Percentiles rank a stretch among this genome's conserved stretches.
These are phyloP conservation scores for Cheiracanthium punctorium DNA, from an alignment of 2,888 invertebrate genomes.

Conservation along the genomic window DNA sequence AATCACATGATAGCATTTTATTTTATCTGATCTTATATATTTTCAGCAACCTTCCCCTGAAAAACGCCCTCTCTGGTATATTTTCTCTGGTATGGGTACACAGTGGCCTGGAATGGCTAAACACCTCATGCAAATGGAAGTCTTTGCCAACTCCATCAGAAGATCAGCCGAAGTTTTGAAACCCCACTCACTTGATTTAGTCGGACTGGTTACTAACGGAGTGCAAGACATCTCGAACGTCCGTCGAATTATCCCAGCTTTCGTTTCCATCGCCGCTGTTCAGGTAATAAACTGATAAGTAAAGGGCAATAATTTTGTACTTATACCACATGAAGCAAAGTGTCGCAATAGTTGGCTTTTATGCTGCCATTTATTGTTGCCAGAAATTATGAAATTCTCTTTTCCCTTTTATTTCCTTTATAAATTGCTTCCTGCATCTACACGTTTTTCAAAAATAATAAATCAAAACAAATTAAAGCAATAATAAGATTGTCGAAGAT, in stretches of 20 bases:
- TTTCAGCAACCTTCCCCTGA: conserved; percentile 76
- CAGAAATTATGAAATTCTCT: too few species aligned
- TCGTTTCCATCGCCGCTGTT: conserved; percentile 94
- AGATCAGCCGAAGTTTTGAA: conserved; percentile 86
- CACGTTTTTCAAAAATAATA: too few species aligned
- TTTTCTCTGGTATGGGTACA: conserved; percentile 98
- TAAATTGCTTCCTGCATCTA: too few species aligned
- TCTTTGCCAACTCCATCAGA: conserved; percentile 86
- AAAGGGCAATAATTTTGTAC: too few species aligned
- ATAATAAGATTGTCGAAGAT: too few species aligned
- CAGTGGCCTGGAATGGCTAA: conserved; percentile 99
- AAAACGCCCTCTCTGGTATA: conserved; percentile 91
- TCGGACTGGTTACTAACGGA: conserved; percentile 84
- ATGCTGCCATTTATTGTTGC: too few species aligned
- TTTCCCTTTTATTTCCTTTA: too few species aligned
- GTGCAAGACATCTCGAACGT: conserved; percentile 86
- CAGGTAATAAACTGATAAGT: conserved; percentile 85
- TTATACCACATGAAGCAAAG: too few species aligned
- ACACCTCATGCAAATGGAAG: conserved; percentile 87
- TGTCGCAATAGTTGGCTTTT: too few species aligned
- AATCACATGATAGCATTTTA: too few species aligned
- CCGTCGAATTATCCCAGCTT: conserved; percentile 80
- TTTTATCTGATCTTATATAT: too few species aligned
- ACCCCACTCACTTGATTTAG: conserved; percentile 88
- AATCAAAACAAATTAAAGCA: too few species aligned